Base-by-base conservation (phyloP, 2,113 vertebrate species). In the Agapornis roseicollis region DNA sequence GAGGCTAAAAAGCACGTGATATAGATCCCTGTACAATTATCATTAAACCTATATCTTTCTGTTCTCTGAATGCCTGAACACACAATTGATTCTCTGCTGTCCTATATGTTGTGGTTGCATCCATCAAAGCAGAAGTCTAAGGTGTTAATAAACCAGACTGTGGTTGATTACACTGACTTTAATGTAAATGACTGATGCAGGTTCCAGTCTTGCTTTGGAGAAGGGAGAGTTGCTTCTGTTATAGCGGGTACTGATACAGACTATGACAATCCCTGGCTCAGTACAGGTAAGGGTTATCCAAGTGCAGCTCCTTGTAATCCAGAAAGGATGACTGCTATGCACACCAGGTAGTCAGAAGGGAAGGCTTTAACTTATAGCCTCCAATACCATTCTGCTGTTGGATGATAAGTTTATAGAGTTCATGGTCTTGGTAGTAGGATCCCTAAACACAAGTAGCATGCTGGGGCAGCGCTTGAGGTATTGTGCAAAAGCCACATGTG, bases 181-280 rank as follows among this genome's bases (percentile, higher is more conserved):
- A 44, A 41, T 55, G 61, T 49, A 49, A 89, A 79, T 66, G 37
- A 13, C 37, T 69, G 76, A 37, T 63, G 72, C 37, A 83, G 80
- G 15, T 73, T 83, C 64, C 42, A 9, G 49, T 61, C 53, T 53
- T 27, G 53, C 72, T 78, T 61, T 58, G 6, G 22, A 4, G 44
- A 9, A 31, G 35, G 71, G 46, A 53, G 50, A 78, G 7, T 3
- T 1, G 1, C n/a, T n/a, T 15, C 13, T 17, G 9, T 2, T 0
- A 5, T 11, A 63, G 53, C 70, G 58, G 56, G 35, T 35, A 3
- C 16, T 27, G 11, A 9, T 15, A 15, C 12, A n/a, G 49, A 22
- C 50, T 42, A 1, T 10, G 41, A 1, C 13, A 12, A 3, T n/a
- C 72, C 39, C 50, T 33, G 31, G 2, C 14, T 44, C 69, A 0